phyloP scores from a whole-genome alignment of 2,113 vertebrate species.

The Chionodraco myersi region DNA sequence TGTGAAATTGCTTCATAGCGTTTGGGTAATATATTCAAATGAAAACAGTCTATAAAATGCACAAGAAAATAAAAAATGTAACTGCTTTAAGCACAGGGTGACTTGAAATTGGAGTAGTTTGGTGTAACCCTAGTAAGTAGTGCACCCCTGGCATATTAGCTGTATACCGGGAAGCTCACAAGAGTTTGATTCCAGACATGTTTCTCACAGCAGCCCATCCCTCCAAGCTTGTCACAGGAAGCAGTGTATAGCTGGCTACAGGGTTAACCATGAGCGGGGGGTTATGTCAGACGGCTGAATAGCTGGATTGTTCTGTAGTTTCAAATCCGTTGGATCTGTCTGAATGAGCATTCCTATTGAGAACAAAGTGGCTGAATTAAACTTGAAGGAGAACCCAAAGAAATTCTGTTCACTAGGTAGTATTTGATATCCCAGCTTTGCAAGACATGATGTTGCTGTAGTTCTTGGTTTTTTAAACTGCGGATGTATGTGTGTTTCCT shows the following conservation, averaged over 20 bases:
- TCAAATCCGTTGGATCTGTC: slow-evolving; percentile 51
- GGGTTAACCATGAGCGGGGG: slow-evolving; percentile 26
- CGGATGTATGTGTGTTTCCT: slow-evolving; percentile 10
- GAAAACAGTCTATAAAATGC: neutral
- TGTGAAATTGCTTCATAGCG: neutral
- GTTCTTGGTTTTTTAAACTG: slow-evolving; percentile 19
- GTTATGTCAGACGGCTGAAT: slow-evolving; percentile 53
- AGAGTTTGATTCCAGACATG: slow-evolving; percentile 30
- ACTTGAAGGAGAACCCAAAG: neutral
- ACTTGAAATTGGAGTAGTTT: neutral
- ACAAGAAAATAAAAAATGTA: neutral
- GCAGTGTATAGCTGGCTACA: slow-evolving; percentile 41
- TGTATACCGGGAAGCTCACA: slow-evolving; percentile 14
- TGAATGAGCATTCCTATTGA: slow-evolving; percentile 56
- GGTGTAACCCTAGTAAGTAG: neutral
- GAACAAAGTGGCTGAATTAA: slow-evolving; percentile 30
- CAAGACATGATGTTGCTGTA: neutral
- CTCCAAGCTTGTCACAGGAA: slow-evolving; percentile 42
- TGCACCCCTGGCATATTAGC: neutral
- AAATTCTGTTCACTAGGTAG: neutral
- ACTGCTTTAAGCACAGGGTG: neutral
- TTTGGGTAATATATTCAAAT: neutral
- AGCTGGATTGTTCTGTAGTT: slow-evolving; percentile 66
- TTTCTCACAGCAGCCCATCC: slow-evolving; percentile 24
- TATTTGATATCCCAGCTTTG: slow-evolving; percentile 2